Conservation (phyloP, 2,888 invertebrate genomes). For the Amorpha juglandis region DNA sequence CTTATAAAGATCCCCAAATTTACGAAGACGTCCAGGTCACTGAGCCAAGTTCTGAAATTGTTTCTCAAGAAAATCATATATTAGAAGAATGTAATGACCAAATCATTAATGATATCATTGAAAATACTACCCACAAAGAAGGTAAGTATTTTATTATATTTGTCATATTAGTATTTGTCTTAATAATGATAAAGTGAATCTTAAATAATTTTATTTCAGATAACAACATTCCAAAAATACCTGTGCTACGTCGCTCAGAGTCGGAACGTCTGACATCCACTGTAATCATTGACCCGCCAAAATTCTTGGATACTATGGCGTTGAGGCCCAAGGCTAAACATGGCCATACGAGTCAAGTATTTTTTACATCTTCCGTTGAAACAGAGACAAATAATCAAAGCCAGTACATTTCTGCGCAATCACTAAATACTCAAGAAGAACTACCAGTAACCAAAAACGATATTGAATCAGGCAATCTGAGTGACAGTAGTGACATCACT, state of each 20-base stretch:
- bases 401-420: constrained; percentile 41
- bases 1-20: constrained; percentile 38
- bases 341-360: constrained; percentile 86
- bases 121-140: constrained; percentile 42
- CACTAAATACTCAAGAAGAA: constrained; percentile 33
- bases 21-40: constrained; percentile 47
- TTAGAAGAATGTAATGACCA: constrained; percentile 33
- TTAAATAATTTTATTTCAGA: constrained; percentile 60
- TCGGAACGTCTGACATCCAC: constrained; percentile 72
- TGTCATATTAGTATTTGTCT: not conserved
- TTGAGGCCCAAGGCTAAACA: constrained; percentile 87
- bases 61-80: constrained; percentile 32
- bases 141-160: constrained; percentile 41
- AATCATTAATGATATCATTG: constrained; percentile 29
- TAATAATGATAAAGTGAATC: constrained; percentile 6
- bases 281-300: constrained; percentile 79
- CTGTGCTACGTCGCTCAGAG: constrained; percentile 75
- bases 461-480: constrained; percentile 67
- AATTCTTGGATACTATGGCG: constrained; percentile 93
- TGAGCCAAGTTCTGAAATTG: constrained; percentile 26
- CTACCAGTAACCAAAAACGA: constrained; percentile 44
- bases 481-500: constrained; percentile 77
- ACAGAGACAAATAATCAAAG: constrained; percentile 48
- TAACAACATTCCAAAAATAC: constrained; percentile 72
- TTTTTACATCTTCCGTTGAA: constrained; percentile 77